These are phyloP conservation scores for Callionymus lyra DNA, from an alignment of 2,113 vertebrate species.

Conservation along the genomic window DNA sequence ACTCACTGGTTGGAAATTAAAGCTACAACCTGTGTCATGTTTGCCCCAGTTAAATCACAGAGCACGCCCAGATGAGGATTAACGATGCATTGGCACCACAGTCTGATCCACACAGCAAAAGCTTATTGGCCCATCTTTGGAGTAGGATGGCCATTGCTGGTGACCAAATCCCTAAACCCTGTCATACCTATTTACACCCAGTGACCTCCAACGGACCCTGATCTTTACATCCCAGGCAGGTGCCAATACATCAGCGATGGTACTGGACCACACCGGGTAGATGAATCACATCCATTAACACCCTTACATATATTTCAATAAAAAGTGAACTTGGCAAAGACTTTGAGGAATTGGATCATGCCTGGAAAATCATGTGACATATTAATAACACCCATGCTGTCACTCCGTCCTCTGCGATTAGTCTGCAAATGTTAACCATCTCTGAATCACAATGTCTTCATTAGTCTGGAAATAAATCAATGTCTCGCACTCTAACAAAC, in stretches of 20 bases:
- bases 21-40: background rate
- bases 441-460: conserved; percentile 53
- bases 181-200: conserved; percentile 17
- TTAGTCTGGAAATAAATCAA: conserved; percentile 45
- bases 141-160: conserved; percentile 12
- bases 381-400: conserved; percentile 48
- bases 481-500: conserved; percentile 40
- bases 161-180: conserved; percentile 35
- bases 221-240: conserved; percentile 16
- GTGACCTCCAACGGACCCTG: conserved; percentile 12
- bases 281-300: conserved; percentile 2
- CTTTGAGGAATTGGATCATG: conserved; percentile 40
- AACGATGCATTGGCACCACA: conserved; percentile 40
- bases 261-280: background rate
- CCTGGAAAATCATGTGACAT: conserved; percentile 46
- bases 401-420: conserved; percentile 34
- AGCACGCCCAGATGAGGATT: conserved; percentile 56
- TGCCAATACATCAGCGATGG: too few relatives aligned
- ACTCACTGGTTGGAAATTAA: conserved; percentile 6
- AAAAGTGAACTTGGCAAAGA: conserved; percentile 19
- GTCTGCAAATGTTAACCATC: conserved; percentile 28
- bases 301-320: conserved; percentile 9
- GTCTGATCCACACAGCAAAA: conserved; percentile 37
- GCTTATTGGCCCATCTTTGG: conserved; percentile 38
- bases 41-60: conserved; percentile 43